phyloP scores from a whole-genome alignment of 2,113 vertebrate genomes.

The Psettodes erumei region DNA sequence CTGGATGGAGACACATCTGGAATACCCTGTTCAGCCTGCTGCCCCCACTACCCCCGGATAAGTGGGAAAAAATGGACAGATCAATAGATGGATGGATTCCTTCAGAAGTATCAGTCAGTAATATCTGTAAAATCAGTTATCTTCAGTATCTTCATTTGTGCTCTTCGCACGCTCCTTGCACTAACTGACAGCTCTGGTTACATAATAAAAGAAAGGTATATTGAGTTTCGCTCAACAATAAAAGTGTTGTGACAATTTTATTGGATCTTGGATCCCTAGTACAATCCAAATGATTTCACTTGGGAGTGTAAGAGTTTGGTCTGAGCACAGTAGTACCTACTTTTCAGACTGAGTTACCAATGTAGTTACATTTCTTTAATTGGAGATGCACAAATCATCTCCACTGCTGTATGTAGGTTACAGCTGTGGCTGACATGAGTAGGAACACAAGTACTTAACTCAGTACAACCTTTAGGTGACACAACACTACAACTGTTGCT shows the following conservation, averaged over 20 bases:
- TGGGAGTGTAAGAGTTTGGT: neutral
- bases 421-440: neutral
- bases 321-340: neutral
- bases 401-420: neutral
- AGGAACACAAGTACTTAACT: conserved; percentile 8
- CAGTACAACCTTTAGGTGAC: neutral
- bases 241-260: neutral
- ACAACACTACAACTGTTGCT: neutral
- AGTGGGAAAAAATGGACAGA: no score
- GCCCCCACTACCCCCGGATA: no score
- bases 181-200: neutral
- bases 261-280: neutral
- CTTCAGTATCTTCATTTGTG: neutral
- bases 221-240: neutral
- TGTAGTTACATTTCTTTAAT: conserved; percentile 19
- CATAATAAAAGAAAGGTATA: neutral
- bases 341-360: neutral
- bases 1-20: no score
- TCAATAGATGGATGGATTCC: no score
- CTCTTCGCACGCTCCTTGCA: neutral
- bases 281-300: neutral
- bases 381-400: conserved; percentile 22
- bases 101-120: neutral
- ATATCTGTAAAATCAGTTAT: neutral
- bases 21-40: no score